Evolutionary conservation across 2,888 invertebrate species (phyloP), one percentile per base, ranked within the genome.

Genomic region (Tachystola acroxantha): DNA sequence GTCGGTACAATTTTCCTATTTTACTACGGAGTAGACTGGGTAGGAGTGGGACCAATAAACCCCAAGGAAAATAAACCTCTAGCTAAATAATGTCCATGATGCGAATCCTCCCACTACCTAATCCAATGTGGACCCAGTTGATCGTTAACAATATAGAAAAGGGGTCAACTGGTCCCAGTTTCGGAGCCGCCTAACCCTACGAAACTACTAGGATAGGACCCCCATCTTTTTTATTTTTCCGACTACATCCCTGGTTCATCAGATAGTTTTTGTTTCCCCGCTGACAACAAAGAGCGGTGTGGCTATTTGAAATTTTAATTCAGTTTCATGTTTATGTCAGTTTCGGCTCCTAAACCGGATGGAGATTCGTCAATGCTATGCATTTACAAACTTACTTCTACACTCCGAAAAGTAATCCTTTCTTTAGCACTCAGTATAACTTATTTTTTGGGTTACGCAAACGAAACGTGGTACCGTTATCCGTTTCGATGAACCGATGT

Each of bases 251-350:
- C 24, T 24, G 71, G 71, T 71, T 68, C 68, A 44, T 39, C 50
- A 45, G 46, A 50, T 48, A 66, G 72, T 71, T 64, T 61, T 56
- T 43, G 42, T 45, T 51, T 41, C 53, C 46, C 47, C 48, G 70
- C 71, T 75, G 72, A 71, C 76, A 65, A 73, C 76, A 76, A 68
- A 66, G 71, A 65, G 57, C 53, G 63, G 56, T 48, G 47, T 32
- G 42, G 62, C 56, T 65, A 81, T 82, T 81, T 81, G 72, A 78
- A 85, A 84, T 79, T 81, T 70, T 77, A 78, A 84, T 78, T 70
- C 60, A 56, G 54, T 64, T 65, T 68, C 73, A 70, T 73, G 72
- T 72, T 68, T 73, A 79, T 74, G 68, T 71, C 77, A 70, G 58
- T 64, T 77, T 76, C 68, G 75, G 61, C 64, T 68, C 72, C 70